A percentile compares a stretch with the other conserved stretches of the same genome.
phyloP scores from a whole-genome alignment of 2,888 invertebrate species.

The Uropetala carovei region DNA sequence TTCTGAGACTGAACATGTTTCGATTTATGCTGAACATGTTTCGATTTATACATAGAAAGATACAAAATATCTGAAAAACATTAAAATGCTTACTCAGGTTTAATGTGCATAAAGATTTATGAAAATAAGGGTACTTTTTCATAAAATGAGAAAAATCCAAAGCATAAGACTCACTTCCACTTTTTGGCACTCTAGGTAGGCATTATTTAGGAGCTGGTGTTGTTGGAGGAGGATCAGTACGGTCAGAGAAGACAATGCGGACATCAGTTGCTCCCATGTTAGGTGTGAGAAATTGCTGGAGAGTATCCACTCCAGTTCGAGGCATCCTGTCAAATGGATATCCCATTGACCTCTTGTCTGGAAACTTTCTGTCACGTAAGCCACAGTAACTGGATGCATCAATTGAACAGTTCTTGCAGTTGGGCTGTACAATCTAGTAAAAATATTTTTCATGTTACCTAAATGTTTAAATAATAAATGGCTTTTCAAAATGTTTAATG shows the following conservation, averaged over 20 bases:
- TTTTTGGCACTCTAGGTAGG: no score
- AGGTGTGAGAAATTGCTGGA: slow-evolving; percentile 83
- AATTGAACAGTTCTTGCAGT: slow-evolving; percentile 76
- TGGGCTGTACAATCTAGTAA: slow-evolving; percentile 43
- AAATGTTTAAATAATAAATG: no score
- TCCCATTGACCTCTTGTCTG: slow-evolving; percentile 90
- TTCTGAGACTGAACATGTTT: no score
- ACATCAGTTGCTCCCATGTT: slow-evolving; percentile 85
- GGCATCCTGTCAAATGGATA: slow-evolving; percentile 87
- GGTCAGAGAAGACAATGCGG: slow-evolving; percentile 79
- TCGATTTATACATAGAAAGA: no score
- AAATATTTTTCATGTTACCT: neutral
- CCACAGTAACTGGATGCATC: slow-evolving; percentile 90
- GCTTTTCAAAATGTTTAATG: no score
- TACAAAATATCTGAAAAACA: no score
- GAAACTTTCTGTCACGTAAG: slow-evolving; percentile 85
- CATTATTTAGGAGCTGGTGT: neutral
- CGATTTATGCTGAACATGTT: no score
- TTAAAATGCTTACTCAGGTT: no score
- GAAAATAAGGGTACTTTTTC: no score
- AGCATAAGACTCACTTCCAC: no score
- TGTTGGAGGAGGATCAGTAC: slow-evolving; percentile 1
- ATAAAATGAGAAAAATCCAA: no score
- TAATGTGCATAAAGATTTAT: no score
- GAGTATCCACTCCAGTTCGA: slow-evolving; percentile 77